phyloP scores from a whole-genome alignment of 1,140 invertebrate species.

The Scaptomyza hsui region DNA sequence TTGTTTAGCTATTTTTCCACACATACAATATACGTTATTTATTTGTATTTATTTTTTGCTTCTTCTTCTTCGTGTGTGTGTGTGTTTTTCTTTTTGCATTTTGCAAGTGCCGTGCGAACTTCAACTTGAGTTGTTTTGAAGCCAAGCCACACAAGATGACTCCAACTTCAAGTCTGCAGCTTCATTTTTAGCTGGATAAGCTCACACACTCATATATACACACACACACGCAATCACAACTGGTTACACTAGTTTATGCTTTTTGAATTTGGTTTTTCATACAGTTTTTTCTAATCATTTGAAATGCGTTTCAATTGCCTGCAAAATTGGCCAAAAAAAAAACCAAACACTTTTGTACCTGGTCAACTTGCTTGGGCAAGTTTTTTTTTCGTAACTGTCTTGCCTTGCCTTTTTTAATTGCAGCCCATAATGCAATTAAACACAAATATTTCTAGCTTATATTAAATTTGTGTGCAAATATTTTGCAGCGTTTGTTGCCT shows the following conservation, averaged over 20 bases:
- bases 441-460: conserved; percentile 64
- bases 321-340: conserved; percentile 46
- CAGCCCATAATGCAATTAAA: conserved; percentile 68
- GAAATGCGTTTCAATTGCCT: conserved; percentile 72
- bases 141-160: conserved; percentile 72
- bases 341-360: conserved; percentile 25
- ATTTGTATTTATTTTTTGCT: conserved; percentile 37
- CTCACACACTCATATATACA: background rate
- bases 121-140: conserved; percentile 65
- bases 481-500: conserved; percentile 52
- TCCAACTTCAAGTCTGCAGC: conserved; percentile 36
- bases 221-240: conserved; percentile 22
- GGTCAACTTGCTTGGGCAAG: conserved; percentile 50
- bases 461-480: conserved; percentile 63
- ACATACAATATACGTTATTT: conserved; percentile 58
- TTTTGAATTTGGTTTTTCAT: conserved; percentile 44
- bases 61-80: conserved; percentile 27
- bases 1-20: conserved; percentile 54
- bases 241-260: conserved; percentile 68
- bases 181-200: conserved; percentile 5
- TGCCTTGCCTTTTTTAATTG: conserved; percentile 53
- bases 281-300: conserved; percentile 56
- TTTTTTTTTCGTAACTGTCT: conserved; percentile 44
- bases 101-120: conserved; percentile 78
- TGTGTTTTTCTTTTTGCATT: conserved; percentile 48